Evolutionary conservation across 2,888 invertebrate genomes (phyloP), one percentile per base, ranked within the genome.

Genomic region (Lycaena phlaeas): DNA sequence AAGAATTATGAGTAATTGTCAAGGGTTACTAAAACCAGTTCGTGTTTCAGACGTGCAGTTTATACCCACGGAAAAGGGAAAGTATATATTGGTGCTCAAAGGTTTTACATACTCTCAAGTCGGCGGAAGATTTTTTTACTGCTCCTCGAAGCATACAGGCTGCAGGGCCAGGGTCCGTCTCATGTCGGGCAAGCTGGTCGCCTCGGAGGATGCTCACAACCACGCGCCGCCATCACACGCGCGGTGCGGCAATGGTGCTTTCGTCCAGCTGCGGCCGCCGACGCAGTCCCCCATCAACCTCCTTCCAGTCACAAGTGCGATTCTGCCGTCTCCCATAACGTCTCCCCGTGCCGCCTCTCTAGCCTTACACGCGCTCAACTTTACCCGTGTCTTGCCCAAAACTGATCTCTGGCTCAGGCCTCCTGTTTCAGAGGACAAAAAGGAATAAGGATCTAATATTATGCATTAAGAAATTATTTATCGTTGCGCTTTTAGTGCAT

Each of bases 81-180:
- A 82, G 49, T 75, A 79, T 52, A 82, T 85, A 45, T 57, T 85
- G 56, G 81, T 84, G 54, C 66, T 84, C 48, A 68, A 70, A 27
- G 84, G 84, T 31, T 84, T 67, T 53, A 85, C 84, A 11, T 85
- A 82, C 55, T 84, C 84, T 2, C 84, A 84, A 62, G 82, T 84
- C 9, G 81, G 84, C 1, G 82, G 79, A n/a, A 58, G 84, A 44
- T 82, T 81, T 55, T 84, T 81, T 61, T 84, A 84, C 61, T 84
- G 84, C 44, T 82, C 82, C 1, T 82, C 82, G 27, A 84, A 84
- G 61, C 84, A 84, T 40, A 78, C 78, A 67, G 84, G 84, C 6
- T 84, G 84, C 52, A 54, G 76, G 34, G 84, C 84, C 27, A 57
- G 84, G 29, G 82, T 84, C 38, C 57, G 82, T 4, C 55, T 82